Conservation (phyloP, 2,797 vertebrate species). For the Periparus ater region DNA sequence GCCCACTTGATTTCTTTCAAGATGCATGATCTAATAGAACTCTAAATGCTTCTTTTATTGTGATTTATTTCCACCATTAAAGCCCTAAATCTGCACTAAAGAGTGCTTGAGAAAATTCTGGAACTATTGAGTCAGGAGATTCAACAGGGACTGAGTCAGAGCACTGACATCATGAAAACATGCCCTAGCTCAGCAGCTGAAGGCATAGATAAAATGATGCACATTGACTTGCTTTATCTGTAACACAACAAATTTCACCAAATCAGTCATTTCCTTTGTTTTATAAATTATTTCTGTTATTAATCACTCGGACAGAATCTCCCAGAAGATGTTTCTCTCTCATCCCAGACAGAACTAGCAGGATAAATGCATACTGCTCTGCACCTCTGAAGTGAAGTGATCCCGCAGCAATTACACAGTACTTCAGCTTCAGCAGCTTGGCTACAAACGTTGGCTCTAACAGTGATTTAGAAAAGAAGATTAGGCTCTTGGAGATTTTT, state of each 20-base stretch:
- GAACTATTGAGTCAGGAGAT: not conserved
- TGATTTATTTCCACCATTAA: constrained; percentile 21
- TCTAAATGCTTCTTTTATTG: not conserved
- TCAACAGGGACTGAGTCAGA: not conserved
- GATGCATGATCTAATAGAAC: not conserved
- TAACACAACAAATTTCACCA: not conserved
- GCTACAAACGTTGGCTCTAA: not conserved
- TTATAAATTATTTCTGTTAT: not conserved
- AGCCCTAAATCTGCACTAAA: constrained; percentile 2
- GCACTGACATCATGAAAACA: not conserved
- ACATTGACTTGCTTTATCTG: not conserved
- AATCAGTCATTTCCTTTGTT: not conserved
- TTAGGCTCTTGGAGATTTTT: not conserved
- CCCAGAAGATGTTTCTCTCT: not conserved
- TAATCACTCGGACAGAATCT: not conserved
- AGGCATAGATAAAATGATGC: not conserved
- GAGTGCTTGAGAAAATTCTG: not conserved
- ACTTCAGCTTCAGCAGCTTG: not conserved
- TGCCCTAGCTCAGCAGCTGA: constrained; percentile 4
- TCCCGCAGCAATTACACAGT: not conserved
- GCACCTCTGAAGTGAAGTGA: not conserved
- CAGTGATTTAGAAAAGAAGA: not conserved
- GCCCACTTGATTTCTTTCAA: not conserved
- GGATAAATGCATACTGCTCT: not conserved
- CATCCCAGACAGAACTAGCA: not conserved